Base-by-base conservation (phyloP, 2,113 vertebrate genomes). In the Hippopotamus amphibius region DNA sequence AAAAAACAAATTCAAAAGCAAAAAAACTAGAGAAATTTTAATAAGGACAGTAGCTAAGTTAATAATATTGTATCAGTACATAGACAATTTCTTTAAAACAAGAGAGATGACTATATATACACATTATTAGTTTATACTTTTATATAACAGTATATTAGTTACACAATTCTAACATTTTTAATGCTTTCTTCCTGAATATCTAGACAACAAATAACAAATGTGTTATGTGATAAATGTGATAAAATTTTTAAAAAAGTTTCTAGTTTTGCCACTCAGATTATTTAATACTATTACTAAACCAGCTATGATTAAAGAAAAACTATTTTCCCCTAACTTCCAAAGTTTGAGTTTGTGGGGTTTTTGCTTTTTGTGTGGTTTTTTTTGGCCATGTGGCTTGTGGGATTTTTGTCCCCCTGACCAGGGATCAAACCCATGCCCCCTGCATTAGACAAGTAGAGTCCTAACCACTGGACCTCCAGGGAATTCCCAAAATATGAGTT, bases 151-250 rank as follows among this genome's bases (percentile, higher is more conserved):
- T 21, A 22, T 43, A 12, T 59, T 33, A 79, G 37, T 57, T 84
- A 86, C 30, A 82, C 41, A 81, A 10, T 68, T 82, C n/a, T 93
- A 90, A 85, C 28, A 22, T n/a, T 69, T 95, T 68, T 57, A 81
- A 72, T 81, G 3, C 5, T 93, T 91, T 82, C n/a, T 65, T 86
- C 41, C 50, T 85, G 37, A 88, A 95, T 1, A 79, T 21, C 3
- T 43, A 33, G 15, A 76, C 21, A 89, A 26, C 26, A n/a, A 85
- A 37, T 50, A 80, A 63, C 9, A 88, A 53, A 90, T 74, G 15
- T 22, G 19, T 28, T n/a, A 77, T 46, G 16, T 77, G 19, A 72
- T 11, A 61, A 74, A 86, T 59, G 61, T 28, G 41, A 71, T 72
- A 43, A 88, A 76, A 63, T 13, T 41, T 74, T 22, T 3, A 33